Percentiles rank a stretch among this genome's conserved stretches.
Evolutionary conservation across 2,888 invertebrate species (phyloP).

Genomic region (Anarsia innoxiella): DNA sequence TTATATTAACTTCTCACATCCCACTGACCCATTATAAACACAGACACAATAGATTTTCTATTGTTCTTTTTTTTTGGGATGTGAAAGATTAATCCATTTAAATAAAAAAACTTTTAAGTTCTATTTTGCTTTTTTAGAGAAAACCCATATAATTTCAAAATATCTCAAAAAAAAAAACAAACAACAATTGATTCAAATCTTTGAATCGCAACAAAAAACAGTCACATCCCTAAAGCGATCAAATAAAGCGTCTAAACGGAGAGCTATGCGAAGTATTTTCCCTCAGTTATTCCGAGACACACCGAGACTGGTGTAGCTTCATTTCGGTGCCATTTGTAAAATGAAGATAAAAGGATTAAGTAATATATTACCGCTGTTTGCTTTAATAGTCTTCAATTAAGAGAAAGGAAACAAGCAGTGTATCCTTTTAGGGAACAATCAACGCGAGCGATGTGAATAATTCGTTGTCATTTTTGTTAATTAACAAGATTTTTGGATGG

Average conservation of each 20-base stretch:
- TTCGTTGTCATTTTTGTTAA: not conserved
- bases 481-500: too few relatives aligned
- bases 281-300: constrained; percentile 16
- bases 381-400: not conserved
- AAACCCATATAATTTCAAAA: too few relatives aligned
- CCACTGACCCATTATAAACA: too few relatives aligned
- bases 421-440: not conserved
- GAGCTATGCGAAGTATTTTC: constrained; percentile 20
- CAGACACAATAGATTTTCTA: too few relatives aligned
- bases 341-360: constrained; percentile 5
- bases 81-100: too few relatives aligned
- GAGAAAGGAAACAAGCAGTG: not conserved
- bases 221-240: constrained; percentile 1
- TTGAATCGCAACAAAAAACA: not conserved
- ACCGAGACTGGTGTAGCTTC: constrained; percentile 14
- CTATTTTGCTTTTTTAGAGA: too few relatives aligned
- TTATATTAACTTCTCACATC: too few relatives aligned
- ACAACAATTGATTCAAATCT: not conserved
- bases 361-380: constrained; percentile 1
- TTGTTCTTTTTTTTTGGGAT: too few relatives aligned
- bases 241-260: constrained; percentile 17
- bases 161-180: too few relatives aligned
- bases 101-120: too few relatives aligned
- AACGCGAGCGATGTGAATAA: not conserved
- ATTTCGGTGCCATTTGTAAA: constrained; percentile 5